A percentile compares a stretch with the other conserved stretches of the same genome.
Evolutionary conservation across 92 coral and sea anemone genomes (phyloP).

Genomic region (Parazoanthus swiftii): DNA sequence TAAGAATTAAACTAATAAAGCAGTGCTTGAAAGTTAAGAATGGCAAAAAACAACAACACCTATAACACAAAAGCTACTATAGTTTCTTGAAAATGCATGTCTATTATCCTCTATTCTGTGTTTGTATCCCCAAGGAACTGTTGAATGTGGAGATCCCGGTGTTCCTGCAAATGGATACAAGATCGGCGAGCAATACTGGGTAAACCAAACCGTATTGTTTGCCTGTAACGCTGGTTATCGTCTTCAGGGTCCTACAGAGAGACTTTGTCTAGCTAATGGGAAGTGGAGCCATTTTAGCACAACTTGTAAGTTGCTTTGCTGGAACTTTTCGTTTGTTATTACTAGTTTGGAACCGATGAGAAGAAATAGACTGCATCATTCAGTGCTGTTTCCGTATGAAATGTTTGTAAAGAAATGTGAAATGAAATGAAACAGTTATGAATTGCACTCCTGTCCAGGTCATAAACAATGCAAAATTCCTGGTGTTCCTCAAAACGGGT

Average conservation of each 20-base stretch:
- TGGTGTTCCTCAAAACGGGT: background rate
- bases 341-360: too few species aligned
- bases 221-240: slow-evolving; percentile 73
- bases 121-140: background rate
- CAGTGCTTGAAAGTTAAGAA: too few species aligned
- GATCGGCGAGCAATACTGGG: slow-evolving; percentile 65
- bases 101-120: too few species aligned
- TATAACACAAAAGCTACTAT: too few species aligned
- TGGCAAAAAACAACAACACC: too few species aligned
- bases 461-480: background rate
- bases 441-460: background rate
- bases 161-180: slow-evolving; percentile 64
- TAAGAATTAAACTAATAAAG: too few species aligned
- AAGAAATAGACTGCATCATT: too few species aligned
- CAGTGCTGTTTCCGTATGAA: too few species aligned
- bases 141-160: slow-evolving; percentile 8
- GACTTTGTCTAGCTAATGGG: slow-evolving; percentile 63
- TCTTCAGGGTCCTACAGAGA: slow-evolving; percentile 60
- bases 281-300: slow-evolving; percentile 67
- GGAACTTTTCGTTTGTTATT: too few species aligned
- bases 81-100: too few species aligned
- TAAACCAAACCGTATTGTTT: slow-evolving; percentile 58
- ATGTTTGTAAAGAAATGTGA: too few species aligned
- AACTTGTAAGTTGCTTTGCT: slow-evolving; percentile 50
- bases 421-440: background rate